Evolutionary conservation across 1,140 invertebrate species (phyloP).

Genomic region (Aleiodes sp.): DNA sequence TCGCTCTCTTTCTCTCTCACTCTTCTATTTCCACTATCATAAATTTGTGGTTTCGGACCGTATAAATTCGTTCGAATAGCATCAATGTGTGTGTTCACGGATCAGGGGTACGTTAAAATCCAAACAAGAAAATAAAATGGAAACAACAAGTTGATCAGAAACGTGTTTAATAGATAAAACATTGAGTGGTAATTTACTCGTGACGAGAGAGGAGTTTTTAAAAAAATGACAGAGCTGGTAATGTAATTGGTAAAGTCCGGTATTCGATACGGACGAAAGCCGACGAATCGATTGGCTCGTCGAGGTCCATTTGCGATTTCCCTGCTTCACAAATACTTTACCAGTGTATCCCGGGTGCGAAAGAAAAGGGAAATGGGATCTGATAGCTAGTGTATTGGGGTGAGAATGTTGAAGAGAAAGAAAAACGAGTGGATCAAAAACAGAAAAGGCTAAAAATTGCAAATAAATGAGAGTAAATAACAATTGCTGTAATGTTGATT

Average conservation of each 20-base stretch:
- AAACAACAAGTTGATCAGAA: background rate
- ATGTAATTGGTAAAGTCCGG: background rate
- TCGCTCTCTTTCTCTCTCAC: background rate
- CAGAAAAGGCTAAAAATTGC: background rate
- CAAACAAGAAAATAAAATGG: background rate
- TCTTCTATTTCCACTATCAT: slow-evolving; percentile 7
- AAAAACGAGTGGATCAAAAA: background rate
- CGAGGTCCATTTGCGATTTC: slow-evolving; percentile 13
- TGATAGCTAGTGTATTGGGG: slow-evolving; percentile 10
- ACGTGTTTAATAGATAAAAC: background rate
- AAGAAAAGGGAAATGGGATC: background rate
- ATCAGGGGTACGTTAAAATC: slow-evolving; percentile 1
- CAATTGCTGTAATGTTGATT: slow-evolving; percentile 44
- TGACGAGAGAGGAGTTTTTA: background rate
- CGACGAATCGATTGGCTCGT: slow-evolving; percentile 3
- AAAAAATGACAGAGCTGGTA: background rate
- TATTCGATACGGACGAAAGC: background rate
- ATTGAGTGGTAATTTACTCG: background rate
- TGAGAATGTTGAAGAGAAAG: background rate
- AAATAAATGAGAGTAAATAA: background rate
- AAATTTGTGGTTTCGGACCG: slow-evolving; percentile 10
- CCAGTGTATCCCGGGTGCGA: background rate
- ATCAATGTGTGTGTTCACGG: slow-evolving; percentile 9
- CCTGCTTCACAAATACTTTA: background rate
- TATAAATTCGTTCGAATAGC: slow-evolving; percentile 17